Conservation (phyloP, 1,140 invertebrate species). For the Bombus balteatus region DNA sequence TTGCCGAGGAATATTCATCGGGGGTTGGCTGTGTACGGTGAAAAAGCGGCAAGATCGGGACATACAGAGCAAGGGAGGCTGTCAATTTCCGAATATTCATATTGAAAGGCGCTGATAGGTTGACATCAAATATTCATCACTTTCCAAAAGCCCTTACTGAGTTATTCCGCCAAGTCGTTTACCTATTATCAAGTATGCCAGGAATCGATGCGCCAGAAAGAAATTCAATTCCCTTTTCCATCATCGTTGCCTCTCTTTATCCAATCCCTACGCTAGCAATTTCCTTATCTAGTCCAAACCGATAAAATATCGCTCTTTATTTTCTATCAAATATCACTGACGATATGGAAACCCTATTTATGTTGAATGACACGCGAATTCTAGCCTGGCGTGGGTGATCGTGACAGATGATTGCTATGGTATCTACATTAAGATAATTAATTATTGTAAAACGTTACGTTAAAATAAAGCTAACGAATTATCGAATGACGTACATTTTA, state of each 20-base stretch:
- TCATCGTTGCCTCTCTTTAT: constrained; percentile 11
- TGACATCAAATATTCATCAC: constrained; percentile 77
- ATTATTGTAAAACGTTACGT: too few relatives aligned
- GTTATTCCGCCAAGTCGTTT: constrained; percentile 65
- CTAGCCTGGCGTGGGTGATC: too few relatives aligned
- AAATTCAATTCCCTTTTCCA: constrained; percentile 28
- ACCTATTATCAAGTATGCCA: constrained; percentile 63
- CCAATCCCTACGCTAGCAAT: constrained; percentile 10
- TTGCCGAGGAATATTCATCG: constrained; percentile 60
- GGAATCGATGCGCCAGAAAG: constrained; percentile 49
- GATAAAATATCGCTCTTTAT: neutral
- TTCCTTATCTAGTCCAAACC: neutral
- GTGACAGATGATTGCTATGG: too few relatives aligned
- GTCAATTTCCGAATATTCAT: constrained; percentile 69
- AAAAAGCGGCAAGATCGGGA: constrained; percentile 32
- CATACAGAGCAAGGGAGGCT: constrained; percentile 37
- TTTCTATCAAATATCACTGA: too few relatives aligned
- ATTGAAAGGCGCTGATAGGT: constrained; percentile 79
- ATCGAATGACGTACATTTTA: too few relatives aligned
- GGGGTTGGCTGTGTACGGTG: constrained; percentile 36
- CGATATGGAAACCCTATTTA: too few relatives aligned
- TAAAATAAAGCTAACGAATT: too few relatives aligned
- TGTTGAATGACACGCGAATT: too few relatives aligned
- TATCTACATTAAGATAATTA: too few relatives aligned
- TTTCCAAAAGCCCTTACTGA: constrained; percentile 54